A percentile compares a stretch with the other conserved stretches of the same genome.
Evolutionary conservation across 2,888 invertebrate species (phyloP).

Genomic region (Acrobasis suavella): DNA sequence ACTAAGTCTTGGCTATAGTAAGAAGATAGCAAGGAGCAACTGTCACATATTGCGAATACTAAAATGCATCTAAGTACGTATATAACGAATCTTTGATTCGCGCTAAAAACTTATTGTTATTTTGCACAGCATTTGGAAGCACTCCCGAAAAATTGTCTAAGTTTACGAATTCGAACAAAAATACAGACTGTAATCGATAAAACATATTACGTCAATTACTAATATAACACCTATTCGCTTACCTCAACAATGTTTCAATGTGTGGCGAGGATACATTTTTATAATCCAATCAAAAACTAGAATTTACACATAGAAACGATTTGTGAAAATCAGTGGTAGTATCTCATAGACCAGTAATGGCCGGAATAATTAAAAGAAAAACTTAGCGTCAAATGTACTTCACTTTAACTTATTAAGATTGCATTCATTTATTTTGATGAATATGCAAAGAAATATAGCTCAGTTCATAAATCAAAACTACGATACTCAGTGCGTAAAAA

Average conservation of each 20-base stretch:
- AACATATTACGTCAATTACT: conserved; percentile 34
- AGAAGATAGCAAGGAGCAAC: conserved; percentile 21
- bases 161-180: conserved; percentile 24
- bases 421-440: conserved; percentile 24
- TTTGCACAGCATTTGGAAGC: conserved; percentile 53
- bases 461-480: conserved; percentile 28
- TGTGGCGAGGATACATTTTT: background rate
- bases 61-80: conserved; percentile 17
- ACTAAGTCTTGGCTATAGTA: conserved; percentile 29
- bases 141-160: conserved; percentile 36
- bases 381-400: conserved; percentile 28
- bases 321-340: conserved; percentile 45
- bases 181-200: conserved; percentile 15
- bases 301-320: conserved; percentile 14
- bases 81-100: conserved; percentile 17
- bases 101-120: conserved; percentile 43
- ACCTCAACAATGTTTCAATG: conserved; percentile 25
- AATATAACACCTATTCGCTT: conserved; percentile 63
- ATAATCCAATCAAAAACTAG: conserved; percentile 11
- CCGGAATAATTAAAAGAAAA: conserved; percentile 15
- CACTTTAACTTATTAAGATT: conserved; percentile 20
- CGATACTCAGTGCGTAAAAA: conserved; percentile 34
- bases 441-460: conserved; percentile 27
- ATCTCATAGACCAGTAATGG: conserved; percentile 34
- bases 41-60: conserved; percentile 21